A percentile compares a stretch with the other conserved stretches of the same genome.
Evolutionary conservation across 2,888 invertebrate species (phyloP).

Genomic region (Tillus elongatus): DNA sequence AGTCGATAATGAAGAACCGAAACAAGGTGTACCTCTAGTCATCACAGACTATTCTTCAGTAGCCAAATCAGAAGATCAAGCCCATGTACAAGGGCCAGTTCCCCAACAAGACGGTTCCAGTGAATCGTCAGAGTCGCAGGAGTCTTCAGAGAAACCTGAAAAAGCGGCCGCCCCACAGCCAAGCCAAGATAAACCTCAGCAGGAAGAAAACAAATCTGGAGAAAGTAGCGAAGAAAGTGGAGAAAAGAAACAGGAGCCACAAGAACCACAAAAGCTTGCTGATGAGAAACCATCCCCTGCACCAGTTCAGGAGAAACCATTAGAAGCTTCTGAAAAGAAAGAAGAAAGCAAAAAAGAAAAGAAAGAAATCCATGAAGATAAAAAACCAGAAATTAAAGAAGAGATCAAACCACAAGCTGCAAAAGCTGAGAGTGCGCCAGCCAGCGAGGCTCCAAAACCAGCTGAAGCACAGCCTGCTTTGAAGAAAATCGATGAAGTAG

Average conservation of each 20-base stretch:
- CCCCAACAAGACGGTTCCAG: conserved; percentile 4
- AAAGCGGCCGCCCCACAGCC: conserved; percentile 6
- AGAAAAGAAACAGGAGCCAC: conserved; percentile 35
- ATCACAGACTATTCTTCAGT: conserved; percentile 41
- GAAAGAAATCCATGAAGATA: too few relatives aligned
- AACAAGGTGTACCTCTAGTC: conserved; percentile 36
- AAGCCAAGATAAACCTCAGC: conserved; percentile 19
- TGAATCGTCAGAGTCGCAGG: too few relatives aligned
- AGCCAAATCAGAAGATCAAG: conserved; percentile 32
- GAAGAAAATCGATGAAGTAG: conserved; percentile 13
- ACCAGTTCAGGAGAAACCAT: conserved; percentile 11
- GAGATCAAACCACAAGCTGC: conserved; percentile 13
- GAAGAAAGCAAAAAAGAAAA: conserved; percentile 15
- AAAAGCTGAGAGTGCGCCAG: conserved; percentile 10
- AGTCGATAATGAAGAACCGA: conserved; percentile 45
- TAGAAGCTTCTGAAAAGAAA: conserved; percentile 21
- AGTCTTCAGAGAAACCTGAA: not conserved
- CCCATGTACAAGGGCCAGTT: conserved; percentile 12
- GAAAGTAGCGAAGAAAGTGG: conserved; percentile 26
- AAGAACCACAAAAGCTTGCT: too few relatives aligned
- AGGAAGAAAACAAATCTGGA: conserved; percentile 15
- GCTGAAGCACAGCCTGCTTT: conserved; percentile 17
- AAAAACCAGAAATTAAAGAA: conserved; percentile 19
- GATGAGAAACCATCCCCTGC: conserved; percentile 16
- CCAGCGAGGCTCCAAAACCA: conserved; percentile 14